Evolutionary conservation across 2,888 invertebrate genomes (phyloP).

Genomic region (Pimpla rufipes): DNA sequence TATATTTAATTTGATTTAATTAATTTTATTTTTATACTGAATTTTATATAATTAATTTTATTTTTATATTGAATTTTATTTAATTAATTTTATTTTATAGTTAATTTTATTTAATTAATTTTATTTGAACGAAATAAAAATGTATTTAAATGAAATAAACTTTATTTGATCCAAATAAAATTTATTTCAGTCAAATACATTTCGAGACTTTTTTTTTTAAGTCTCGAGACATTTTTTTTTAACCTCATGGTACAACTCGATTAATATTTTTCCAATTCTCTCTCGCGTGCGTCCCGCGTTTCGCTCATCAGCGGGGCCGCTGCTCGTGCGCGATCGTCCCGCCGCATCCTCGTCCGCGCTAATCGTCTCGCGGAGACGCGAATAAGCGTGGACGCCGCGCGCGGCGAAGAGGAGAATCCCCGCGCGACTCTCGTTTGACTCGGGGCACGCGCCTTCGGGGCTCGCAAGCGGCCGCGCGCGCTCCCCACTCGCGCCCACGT

Average conservation of each 20-base stretch:
- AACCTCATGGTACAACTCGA: neutral
- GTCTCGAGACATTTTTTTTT: neutral
- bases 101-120: no score
- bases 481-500: slow-evolving; percentile 69
- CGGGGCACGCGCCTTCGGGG: slow-evolving; percentile 82
- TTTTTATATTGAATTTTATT: no score
- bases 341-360: slow-evolving; percentile 53
- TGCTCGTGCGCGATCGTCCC: neutral
- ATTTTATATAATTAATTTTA: no score
- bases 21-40: no score
- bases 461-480: slow-evolving; percentile 73
- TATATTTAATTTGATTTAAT: no score
- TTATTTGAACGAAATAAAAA: no score
- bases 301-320: slow-evolving; percentile 27
- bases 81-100: no score
- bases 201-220: slow-evolving; percentile 47
- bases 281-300: slow-evolving; percentile 25
- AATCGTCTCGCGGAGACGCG: slow-evolving; percentile 52
- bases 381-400: slow-evolving; percentile 43
- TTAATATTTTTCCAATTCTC: neutral
- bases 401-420: slow-evolving; percentile 61
- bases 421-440: slow-evolving; percentile 76
- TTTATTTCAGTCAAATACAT: no score
- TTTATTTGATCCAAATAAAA: no score
- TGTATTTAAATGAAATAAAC: no score